Evolutionary conservation across 1,140 invertebrate species (phyloP).

Genomic region (Caenorhabditis latens): DNA sequence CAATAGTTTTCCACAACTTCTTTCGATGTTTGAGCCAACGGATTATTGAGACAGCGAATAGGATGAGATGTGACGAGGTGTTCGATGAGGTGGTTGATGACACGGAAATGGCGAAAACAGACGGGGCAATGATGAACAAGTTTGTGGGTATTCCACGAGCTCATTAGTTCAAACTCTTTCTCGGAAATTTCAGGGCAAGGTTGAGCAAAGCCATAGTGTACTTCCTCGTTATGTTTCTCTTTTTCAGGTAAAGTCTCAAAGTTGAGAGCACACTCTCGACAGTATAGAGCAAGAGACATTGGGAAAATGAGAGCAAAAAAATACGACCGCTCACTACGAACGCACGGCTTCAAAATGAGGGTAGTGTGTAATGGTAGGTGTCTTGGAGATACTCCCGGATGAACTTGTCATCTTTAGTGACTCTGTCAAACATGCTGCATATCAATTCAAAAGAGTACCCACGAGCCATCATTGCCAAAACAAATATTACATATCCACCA

Average conservation of each 20-base stretch:
- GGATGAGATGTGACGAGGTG: neutral
- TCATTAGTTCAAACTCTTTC: neutral
- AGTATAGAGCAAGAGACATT: neutral
- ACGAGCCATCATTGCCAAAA: neutral
- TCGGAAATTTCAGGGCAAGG: neutral
- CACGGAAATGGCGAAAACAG: neutral
- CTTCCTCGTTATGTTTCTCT: neutral
- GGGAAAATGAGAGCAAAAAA: neutral
- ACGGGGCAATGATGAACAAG: neutral
- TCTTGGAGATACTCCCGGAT: neutral
- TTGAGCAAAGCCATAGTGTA: neutral
- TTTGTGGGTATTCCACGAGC: neutral
- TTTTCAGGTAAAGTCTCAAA: neutral
- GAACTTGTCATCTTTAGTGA: neutral
- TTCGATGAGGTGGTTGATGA: neutral
- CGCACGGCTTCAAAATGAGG: neutral
- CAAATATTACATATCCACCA: neutral
- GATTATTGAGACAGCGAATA: no score
- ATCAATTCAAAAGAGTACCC: neutral
- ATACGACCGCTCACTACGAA: neutral
- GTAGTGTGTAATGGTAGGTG: neutral
- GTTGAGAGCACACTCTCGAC: neutral
- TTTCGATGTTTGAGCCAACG: no score
- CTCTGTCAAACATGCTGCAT: neutral
- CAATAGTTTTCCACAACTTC: no score